These are phyloP conservation scores for Drosophila ohnishii DNA, from an alignment of 1,140 invertebrate genomes.

Conservation along the genomic window DNA sequence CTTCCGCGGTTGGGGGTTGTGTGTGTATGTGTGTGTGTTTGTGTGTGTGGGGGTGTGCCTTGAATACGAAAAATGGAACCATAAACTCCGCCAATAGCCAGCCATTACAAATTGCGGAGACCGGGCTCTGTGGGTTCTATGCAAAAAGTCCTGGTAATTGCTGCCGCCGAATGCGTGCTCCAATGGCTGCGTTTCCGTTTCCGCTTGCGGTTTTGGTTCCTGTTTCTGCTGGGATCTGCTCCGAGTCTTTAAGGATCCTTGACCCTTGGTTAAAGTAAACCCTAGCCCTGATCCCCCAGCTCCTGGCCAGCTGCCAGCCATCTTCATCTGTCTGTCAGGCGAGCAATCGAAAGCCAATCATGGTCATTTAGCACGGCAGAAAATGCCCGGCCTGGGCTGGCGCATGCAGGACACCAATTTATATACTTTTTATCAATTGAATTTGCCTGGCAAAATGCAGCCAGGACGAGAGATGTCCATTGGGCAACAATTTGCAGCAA, in stretches of 20 bases:
- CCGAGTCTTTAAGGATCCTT: neutral
- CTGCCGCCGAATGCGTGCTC: constrained; percentile 45
- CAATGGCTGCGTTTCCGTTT: constrained; percentile 54
- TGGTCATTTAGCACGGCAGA: constrained; percentile 46
- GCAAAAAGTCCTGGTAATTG: constrained; percentile 52
- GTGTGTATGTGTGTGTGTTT: neutral
- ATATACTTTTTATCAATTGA: constrained; percentile 56
- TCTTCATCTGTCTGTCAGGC: constrained; percentile 41
- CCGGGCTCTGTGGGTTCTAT: constrained; percentile 11
- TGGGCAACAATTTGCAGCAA: constrained; percentile 49
- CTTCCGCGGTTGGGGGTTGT: neutral
- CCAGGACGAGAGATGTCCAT: constrained; percentile 27
- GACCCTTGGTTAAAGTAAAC: constrained; percentile 3
- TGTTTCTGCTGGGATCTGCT: neutral
- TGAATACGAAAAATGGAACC: constrained; percentile 58
- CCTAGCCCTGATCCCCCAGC: neutral
- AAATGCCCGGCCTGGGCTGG: constrained; percentile 14
- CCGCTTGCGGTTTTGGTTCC: neutral
- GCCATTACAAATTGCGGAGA: constrained; percentile 49
- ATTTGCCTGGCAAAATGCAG: constrained; percentile 45
- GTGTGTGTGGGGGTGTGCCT: constrained; percentile 20
- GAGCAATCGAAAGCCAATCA: constrained; percentile 54
- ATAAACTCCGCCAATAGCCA: constrained; percentile 68
- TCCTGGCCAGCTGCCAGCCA: constrained; percentile 13
- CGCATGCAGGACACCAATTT: constrained; percentile 27